phyloP scores from a whole-genome alignment of 2,888 invertebrate genomes.

The Drosophila neotestacea region DNA sequence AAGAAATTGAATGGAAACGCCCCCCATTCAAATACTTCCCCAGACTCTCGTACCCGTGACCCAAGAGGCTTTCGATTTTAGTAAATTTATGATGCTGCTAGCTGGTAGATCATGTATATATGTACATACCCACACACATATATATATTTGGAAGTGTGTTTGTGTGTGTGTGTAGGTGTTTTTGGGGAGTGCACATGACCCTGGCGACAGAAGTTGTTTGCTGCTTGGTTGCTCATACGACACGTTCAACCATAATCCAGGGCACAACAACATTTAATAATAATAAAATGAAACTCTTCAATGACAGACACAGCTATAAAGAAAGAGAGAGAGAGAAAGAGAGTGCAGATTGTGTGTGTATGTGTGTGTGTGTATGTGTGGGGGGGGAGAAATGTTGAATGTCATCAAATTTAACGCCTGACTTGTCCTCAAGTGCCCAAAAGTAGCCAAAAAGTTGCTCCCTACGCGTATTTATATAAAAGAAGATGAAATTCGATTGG shows the following conservation, averaged over 20 bases:
- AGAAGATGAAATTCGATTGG: slow-evolving; percentile 7
- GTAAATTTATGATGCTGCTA: slow-evolving; percentile 63
- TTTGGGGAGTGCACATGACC: slow-evolving; percentile 35
- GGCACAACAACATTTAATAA: slow-evolving; percentile 46
- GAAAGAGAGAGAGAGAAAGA: background rate
- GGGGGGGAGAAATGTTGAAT: slow-evolving; percentile 57
- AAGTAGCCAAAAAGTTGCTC: slow-evolving; percentile 39
- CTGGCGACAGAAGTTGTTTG: slow-evolving; percentile 59
- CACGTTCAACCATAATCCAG: slow-evolving; percentile 55
- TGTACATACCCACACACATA: slow-evolving; percentile 2
- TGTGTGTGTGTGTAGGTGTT: background rate
- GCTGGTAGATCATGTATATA: slow-evolving; percentile 15
- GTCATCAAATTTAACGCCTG: slow-evolving; percentile 73
- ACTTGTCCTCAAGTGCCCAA: slow-evolving; percentile 61
- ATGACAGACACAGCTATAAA: background rate
- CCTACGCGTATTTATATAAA: slow-evolving; percentile 9
- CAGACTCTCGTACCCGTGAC: slow-evolving; percentile 12
- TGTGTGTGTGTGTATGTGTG: slow-evolving; percentile 1
- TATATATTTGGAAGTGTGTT: background rate
- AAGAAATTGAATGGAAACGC: slow-evolving; percentile 64
- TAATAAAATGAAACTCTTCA: slow-evolving; percentile 47
- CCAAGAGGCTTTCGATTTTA: slow-evolving; percentile 55
- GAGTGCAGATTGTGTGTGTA: background rate
- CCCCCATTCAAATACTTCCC: background rate
- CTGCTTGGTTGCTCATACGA: slow-evolving; percentile 66